Evolutionary conservation across 37 sponge, comb jelly and placozoan genomes (phyloP).

Genomic region (Theonella swinhoei): DNA sequence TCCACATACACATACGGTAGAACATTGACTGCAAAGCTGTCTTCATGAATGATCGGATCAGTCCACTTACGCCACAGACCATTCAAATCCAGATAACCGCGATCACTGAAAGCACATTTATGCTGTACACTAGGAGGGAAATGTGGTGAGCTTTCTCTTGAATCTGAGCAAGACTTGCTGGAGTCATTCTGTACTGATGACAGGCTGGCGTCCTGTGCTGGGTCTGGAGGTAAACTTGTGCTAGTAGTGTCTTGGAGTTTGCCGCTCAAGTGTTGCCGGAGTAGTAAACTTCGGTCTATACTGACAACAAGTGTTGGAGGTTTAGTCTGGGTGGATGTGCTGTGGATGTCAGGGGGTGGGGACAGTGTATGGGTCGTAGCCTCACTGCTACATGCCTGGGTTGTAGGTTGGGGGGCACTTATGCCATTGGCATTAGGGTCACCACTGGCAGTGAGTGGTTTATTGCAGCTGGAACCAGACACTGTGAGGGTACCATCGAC

Average conservation of each 20-base stretch:
- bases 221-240: not conserved
- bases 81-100: slow-evolving; percentile 47
- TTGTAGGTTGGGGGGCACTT: too few species aligned
- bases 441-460: not conserved
- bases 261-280: not conserved
- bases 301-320: slow-evolving; percentile 16
- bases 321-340: not conserved
- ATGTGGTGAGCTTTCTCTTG: not conserved
- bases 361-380: not conserved
- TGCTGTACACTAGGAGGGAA: not conserved
- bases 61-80: slow-evolving; percentile 79
- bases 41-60: slow-evolving; percentile 22
- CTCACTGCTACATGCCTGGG: too few species aligned
- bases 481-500: not conserved
- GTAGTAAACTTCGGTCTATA: not conserved
- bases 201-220: not conserved
- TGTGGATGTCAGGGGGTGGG: not conserved
- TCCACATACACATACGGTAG: slow-evolving; percentile 81
- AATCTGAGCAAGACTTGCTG: not conserved
- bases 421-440: not conserved
- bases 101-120: not conserved
- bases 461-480: not conserved
- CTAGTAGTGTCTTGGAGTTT: not conserved
- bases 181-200: not conserved
- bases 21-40: slow-evolving; percentile 46